Base-by-base conservation (phyloP, 2,888 invertebrate genomes). In the Pristionchus japonicus region DNA sequence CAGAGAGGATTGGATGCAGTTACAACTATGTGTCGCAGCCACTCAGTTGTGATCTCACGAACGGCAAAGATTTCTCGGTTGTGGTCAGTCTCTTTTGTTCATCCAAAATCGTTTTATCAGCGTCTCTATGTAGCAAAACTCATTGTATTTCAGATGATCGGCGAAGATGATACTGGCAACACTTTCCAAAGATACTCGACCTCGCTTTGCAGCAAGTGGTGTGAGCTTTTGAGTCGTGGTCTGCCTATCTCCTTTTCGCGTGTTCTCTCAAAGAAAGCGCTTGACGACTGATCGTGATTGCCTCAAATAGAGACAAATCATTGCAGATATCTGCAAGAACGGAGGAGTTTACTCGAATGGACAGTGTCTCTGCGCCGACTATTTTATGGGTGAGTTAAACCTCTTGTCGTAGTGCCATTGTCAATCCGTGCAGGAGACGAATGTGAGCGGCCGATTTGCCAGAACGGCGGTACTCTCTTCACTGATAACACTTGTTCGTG, bases 311-410 rank as follows among this genome's bases (percentile, higher is more conserved):
- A 23, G 40, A 1, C 23, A 40, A 37, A 40, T 74, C 40, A 1
- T 20, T 61, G 61, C 64, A 85, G 85, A 61, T 9, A 23, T 49
- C 43, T 86, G 86, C 70, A 91, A 91, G 52, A 91, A 92, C 43
- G 91, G 91, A 67, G 93, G 93, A 52, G 88, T 91, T 47, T 87
- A 90, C 34, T 92, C 91, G 47, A 90, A 92, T 40, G 93, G 93
- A 64, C 64, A 67, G 20, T 93, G 93, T 86, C 88, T 92, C 9
- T 93, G 93, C 67, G 88, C 89, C 17, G 92, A 92, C 9, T 92
- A 92, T 89, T 93, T 91, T 90, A 90, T 23, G 91, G 92, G 57
- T 15, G 31, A 67, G 34, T 67, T 13, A 17, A 34, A 15, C 6
- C 0, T 31, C n/a, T 31, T 67, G 20, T 67, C 34, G 31, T 17